Evolutionary conservation across 2,888 invertebrate species (phyloP), one percentile per base, ranked within the genome.

Genomic region (Phortica magna): DNA sequence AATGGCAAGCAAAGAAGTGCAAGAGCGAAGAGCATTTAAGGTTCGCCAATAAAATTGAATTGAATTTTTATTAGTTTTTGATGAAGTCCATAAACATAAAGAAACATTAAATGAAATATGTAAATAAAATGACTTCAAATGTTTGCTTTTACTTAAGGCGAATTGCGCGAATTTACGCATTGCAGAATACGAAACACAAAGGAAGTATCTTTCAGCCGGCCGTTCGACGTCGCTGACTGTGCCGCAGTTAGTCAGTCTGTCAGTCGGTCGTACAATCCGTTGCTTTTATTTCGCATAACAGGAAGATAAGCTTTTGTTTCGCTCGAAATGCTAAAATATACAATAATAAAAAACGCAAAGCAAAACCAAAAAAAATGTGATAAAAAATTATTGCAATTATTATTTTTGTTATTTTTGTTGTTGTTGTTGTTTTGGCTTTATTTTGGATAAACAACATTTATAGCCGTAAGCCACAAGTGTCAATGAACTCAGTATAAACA

Each of bases 51-150:
- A 88, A 87, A 85, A 88, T 85, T 84, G 88, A 85, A 85, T 85
- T 87, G 88, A 87, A 87, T 88, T 85, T 85, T 85, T 85, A 85
- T 85, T 88, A 85, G 85, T 85, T 85, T 85, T 88, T 85, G 88
- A 85, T 85, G 85, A 61, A 61, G 22, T 10, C 61, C 61, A 61
- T 61, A 61, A 61, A 61, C 22, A 61, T 61, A 61, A 61, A 61
- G 48, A 48, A 48, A 48, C 14, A 48, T 48, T 12, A 48, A 48
- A 14, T 48, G 48, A 48, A 48, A 48, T 48, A 48, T 48, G 48
- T 14, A 48, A 48, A 48, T 48, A 14, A 14, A 48, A 48, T 48
- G 48, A 6, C 48, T 48, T 48, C 14, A 48, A 48, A 48, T 48
- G 48, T 48, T 48, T 48, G 48, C 48, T 14, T 48, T 48, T 48